phyloP scores from a whole-genome alignment of 2,888 invertebrate genomes.

The Cotesia congregata region DNA sequence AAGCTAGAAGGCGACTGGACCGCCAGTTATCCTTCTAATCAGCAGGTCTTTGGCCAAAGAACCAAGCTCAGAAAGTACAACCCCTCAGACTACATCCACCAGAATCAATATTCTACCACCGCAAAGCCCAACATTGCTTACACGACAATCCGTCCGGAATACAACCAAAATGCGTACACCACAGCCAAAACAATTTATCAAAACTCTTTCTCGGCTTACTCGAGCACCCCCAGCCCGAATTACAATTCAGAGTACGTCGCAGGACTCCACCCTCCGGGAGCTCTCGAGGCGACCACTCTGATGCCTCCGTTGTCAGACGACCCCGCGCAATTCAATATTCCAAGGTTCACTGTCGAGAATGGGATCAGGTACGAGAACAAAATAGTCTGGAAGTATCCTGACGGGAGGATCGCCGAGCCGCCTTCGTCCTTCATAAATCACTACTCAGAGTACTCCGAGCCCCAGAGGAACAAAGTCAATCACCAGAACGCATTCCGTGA shows the following conservation, averaged over 20 bases:
- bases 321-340: slow-evolving; percentile 48
- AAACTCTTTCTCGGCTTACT: slow-evolving; percentile 42
- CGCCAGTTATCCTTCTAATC: slow-evolving; percentile 42
- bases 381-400: slow-evolving; percentile 68
- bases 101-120: slow-evolving; percentile 46
- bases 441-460: slow-evolving; percentile 44
- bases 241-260: slow-evolving; percentile 39
- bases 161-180: slow-evolving; percentile 42
- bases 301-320: slow-evolving; percentile 36
- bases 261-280: slow-evolving; percentile 30
- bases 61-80: slow-evolving; percentile 60
- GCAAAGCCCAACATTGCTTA: slow-evolving; percentile 46
- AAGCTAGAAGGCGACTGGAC: slow-evolving; percentile 39
- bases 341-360: slow-evolving; percentile 63
- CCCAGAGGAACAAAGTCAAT: slow-evolving; percentile 37
- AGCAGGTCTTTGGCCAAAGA: slow-evolving; percentile 58
- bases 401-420: slow-evolving; percentile 62
- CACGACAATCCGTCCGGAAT: slow-evolving; percentile 48
- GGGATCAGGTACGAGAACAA: slow-evolving; percentile 66
- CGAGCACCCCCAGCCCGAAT: slow-evolving; percentile 36
- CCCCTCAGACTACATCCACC: slow-evolving; percentile 44
- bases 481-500: slow-evolving; percentile 28
- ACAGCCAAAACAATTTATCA: slow-evolving; percentile 42
- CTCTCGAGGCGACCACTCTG: slow-evolving; percentile 42
- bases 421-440: slow-evolving; percentile 60